Evolutionary conservation across 1,140 invertebrate species (phyloP), one percentile per base, ranked within the genome.

Genomic region (Pemphigus obesinymphae): DNA sequence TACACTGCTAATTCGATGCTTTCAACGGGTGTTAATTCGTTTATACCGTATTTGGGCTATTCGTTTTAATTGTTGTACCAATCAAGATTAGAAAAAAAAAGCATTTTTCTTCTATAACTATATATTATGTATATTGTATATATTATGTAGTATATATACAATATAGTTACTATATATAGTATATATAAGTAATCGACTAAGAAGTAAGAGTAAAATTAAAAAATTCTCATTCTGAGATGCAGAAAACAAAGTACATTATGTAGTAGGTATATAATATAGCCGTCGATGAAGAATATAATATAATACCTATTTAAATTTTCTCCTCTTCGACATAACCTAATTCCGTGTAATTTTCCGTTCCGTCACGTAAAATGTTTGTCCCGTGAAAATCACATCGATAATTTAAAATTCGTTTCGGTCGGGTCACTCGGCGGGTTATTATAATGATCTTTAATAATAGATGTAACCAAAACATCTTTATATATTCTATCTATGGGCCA

Each of bases 321-420:
- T 20, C 70, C 26, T 73, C 43, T 48, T 11, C 13, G 1, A 15
- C 26, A 50, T 55, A 76, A 76, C 43, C 48, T 8, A 15, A 76
- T 76, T 76, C 20, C 29, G 73, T 48, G 20, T 55, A 23, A 76
- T 76, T 76, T 76, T 37, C 43, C 45, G 43, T 48, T 26, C 43
- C 45, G 26, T 48, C 15, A 53, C 73, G 48, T 45, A 23, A 31
- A n/a, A 73, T 29, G 68, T 8, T 31, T 17, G 43, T 73, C 70
- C 26, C 29, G 45, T 76, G 20, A n/a, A 48, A 55, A 68, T 68
- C 63, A 50, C 48, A 34, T 75, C 45, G 48, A 37, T 76, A 55
- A 76, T 76, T 76, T 76, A 31, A 76, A 76, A 76, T 76, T 76
- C 29, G 73, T 76, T 55, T 23, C 73, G 50, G 73, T 76, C 20